These are phyloP conservation scores for Anguilla marmorata DNA, from an alignment of 2,797 vertebrate genomes.

Conservation along the genomic window DNA sequence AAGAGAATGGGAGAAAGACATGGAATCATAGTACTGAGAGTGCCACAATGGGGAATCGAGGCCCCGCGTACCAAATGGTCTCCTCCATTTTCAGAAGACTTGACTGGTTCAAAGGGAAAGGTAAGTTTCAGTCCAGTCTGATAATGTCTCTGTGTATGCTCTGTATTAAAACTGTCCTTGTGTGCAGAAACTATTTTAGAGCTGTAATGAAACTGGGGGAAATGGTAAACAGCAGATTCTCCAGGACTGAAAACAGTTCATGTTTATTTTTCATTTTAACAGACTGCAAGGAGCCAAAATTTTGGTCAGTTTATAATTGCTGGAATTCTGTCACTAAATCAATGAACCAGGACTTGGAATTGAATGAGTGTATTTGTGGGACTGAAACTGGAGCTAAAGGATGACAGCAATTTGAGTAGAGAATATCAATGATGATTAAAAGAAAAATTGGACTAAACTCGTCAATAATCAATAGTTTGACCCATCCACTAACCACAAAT, in stretches of 20 bases:
- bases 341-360: neutral
- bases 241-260: neutral
- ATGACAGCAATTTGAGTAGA: neutral
- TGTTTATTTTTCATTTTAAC: neutral
- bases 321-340: neutral
- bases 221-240: neutral
- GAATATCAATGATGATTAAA: neutral
- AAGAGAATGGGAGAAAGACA: too few species aligned
- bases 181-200: neutral
- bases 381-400: neutral
- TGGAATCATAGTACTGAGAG: too few species aligned
- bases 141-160: neutral
- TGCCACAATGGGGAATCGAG: too few species aligned
- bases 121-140: neutral
- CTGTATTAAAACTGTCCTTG: neutral
- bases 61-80: too few species aligned
- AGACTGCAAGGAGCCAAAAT: neutral
- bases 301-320: neutral
- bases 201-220: neutral
- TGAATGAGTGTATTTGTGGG: neutral
- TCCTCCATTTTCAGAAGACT: neutral
- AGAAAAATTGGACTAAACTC: neutral
- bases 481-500: constrained; percentile 30
- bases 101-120: neutral
- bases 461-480: constrained; percentile 25